Evolutionary conservation across 2,888 invertebrate species (phyloP).

Genomic region (Cancer borealis): DNA sequence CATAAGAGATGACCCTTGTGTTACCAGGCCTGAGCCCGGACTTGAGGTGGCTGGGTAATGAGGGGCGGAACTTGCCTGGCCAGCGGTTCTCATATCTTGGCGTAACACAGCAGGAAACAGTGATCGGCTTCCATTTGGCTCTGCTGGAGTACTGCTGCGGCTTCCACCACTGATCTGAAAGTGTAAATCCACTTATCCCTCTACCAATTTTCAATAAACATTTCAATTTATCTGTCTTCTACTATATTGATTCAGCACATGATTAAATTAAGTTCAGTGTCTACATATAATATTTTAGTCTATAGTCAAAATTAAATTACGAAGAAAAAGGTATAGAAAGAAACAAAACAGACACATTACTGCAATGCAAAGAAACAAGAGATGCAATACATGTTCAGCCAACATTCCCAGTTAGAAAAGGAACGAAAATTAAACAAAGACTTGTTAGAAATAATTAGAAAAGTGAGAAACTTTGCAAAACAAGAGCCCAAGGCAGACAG

Average conservation of each 20-base stretch:
- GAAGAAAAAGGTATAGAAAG: not conserved
- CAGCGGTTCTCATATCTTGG: conserved; percentile 54
- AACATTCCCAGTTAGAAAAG: not conserved
- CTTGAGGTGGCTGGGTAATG: conserved; percentile 69
- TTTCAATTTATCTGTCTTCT: not conserved
- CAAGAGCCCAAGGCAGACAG: conserved; percentile 36
- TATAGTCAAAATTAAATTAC: not conserved
- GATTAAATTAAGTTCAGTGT: not conserved
- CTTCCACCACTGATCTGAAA: conserved; percentile 72
- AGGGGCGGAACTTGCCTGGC: conserved; percentile 54
- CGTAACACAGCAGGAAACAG: conserved; percentile 60
- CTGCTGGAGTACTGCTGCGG: conserved; percentile 64
- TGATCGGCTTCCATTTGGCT: conserved; percentile 49
- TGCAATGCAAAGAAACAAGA: not conserved
- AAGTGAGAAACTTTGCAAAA: conserved; percentile 9
- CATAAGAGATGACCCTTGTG: conserved; percentile 70
- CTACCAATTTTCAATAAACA: conserved; percentile 4
- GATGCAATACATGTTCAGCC: not conserved
- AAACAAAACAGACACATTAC: not conserved
- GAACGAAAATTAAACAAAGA: not conserved
- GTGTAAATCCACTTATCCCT: not conserved
- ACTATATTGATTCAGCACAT: conserved; percentile 1
- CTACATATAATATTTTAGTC: not conserved
- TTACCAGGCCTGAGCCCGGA: conserved; percentile 62
- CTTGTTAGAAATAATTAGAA: not conserved